A percentile compares a stretch with the other conserved stretches of the same genome.
phyloP scores from a whole-genome alignment of 2,888 invertebrate genomes.

The Ariolimax columbianus region DNA sequence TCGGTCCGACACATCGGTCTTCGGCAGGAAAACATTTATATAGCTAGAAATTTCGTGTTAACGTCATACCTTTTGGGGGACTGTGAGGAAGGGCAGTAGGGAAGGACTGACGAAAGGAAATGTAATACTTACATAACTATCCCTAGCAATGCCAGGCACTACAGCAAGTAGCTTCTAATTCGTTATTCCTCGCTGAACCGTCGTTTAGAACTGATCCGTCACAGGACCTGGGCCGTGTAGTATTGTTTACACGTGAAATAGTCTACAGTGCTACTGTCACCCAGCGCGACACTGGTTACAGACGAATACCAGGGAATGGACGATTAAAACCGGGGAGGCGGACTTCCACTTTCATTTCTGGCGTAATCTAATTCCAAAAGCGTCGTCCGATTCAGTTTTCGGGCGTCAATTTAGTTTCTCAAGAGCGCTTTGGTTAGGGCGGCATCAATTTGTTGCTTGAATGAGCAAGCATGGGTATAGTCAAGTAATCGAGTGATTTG shows the following conservation, averaged over 20 bases:
- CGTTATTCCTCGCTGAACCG: too few species aligned
- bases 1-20: not conserved
- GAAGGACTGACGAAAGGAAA: too few species aligned
- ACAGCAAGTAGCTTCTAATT: too few species aligned
- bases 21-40: too few species aligned
- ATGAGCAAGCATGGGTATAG: not conserved
- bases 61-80: too few species aligned
- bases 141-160: too few species aligned
- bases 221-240: too few species aligned
- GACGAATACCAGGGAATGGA: not conserved
- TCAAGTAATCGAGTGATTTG: not conserved
- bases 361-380: not conserved
- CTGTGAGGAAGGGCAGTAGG: too few species aligned
- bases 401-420: not conserved
- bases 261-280: not conserved
- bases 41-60: too few species aligned
- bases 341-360: not conserved
- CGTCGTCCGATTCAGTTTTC: not conserved
- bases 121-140: too few species aligned
- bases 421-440: not conserved
- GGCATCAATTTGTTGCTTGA: not conserved
- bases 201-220: too few species aligned
- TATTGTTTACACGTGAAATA: too few species aligned
- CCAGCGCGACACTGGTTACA: not conserved
- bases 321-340: not conserved